Evolutionary conservation across 2,113 vertebrate species (phyloP), one percentile per base, ranked within the genome.

Genomic region (Nyctibius bracteatus): DNA sequence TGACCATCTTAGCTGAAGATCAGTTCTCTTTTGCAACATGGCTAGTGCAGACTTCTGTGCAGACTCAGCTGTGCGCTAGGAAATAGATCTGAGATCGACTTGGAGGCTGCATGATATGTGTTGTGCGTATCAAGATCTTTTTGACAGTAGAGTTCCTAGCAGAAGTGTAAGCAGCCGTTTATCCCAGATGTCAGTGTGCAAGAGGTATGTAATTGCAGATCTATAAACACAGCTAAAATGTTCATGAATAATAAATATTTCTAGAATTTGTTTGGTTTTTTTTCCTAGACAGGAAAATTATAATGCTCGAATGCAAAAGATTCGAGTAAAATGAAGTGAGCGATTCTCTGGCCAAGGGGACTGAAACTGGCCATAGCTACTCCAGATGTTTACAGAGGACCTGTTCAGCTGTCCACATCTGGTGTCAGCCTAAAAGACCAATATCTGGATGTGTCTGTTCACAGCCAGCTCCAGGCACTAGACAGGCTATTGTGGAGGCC

Each of bases 21-120:
- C 0, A 0, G 18, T 57, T 66, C 20, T 28, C 10, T 78, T 81
- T 86, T 67, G 35, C 13, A 47, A 33, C 8, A 3, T 0, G 2
- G 14, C 21, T 65, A 16, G 51, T 47, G 7, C 47, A 90, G 43
- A 51, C 9, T 73, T 90, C n/a, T 70, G 1, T 63, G 44, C 33
- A 61, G 31, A 30, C 19, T 73, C 28, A 15, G 4, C 3, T 78
- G 16, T 30, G 10, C 1, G 0, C 3, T 18, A n/a, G 65, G 41
- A 66, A 54, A 20, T n/a, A 25, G 14, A 66, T 16, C 16, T 2
- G 5, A 88, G 72, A 30, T 51, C 2, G 4, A 2, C 43, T 43
- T 51, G 19, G 24, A 22, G 51, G 4, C 30, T 51, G 9, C 14
- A 17, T 51, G 14, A 3, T 44, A 14, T 6, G 12, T 52, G 16